Conservation (phyloP, 2,797 vertebrate genomes). For the Rhabdophis nuchalis region DNA sequence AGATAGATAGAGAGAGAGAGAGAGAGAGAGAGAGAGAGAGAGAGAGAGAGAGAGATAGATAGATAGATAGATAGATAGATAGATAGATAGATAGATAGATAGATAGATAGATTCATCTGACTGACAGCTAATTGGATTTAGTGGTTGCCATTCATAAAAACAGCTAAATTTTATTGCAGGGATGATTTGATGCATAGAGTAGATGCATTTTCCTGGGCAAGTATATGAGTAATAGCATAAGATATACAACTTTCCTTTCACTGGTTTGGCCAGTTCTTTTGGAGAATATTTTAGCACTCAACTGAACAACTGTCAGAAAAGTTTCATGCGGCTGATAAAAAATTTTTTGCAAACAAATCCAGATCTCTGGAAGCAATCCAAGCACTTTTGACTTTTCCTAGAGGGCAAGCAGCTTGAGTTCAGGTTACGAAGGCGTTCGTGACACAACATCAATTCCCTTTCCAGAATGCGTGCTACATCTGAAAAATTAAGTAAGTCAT, state of each 20-base stretch:
- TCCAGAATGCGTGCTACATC: not conserved
- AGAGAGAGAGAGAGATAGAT: too few relatives aligned
- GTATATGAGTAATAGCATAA: not conserved
- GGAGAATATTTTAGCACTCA: not conserved
- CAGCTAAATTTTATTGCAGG: not conserved
- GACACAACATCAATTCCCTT: conserved; percentile 1
- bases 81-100: too few relatives aligned
- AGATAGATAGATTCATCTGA: too few relatives aligned
- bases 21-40: too few relatives aligned
- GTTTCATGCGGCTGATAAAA: not conserved
- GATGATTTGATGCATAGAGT: not conserved
- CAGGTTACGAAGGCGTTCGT: conserved; percentile 7
- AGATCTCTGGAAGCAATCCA: not conserved
- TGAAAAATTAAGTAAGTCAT: conserved; percentile 34
- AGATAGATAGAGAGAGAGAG: too few relatives aligned
- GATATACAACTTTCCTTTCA: not conserved
- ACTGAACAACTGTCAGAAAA: not conserved
- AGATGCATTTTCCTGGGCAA: conserved; percentile 11
- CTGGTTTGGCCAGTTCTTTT: not conserved
- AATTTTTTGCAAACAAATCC: conserved; percentile 16
- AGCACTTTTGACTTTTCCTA: not conserved
- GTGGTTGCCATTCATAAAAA: not conserved
- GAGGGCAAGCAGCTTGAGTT: conserved; percentile 1
- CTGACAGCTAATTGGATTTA: not conserved
- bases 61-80: too few relatives aligned